phyloP scores from a whole-genome alignment of 2,797 vertebrate genomes.

The Sebastes jordani region DNA sequence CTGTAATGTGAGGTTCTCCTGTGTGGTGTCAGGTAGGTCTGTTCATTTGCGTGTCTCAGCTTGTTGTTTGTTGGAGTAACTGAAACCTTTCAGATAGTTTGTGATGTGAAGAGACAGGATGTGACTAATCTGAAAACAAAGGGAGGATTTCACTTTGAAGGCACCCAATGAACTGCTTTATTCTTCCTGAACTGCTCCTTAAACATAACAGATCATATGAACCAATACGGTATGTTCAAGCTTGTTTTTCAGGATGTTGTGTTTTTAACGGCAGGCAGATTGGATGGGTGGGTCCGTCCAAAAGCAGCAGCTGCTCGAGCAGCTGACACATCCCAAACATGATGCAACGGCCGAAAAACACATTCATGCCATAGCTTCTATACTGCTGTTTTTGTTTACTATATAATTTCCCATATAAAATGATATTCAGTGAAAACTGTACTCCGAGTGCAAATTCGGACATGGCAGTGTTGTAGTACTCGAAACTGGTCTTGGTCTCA shows the following conservation, averaged over 20 bases:
- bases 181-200: neutral
- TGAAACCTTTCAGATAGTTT: constrained; percentile 1
- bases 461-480: neutral
- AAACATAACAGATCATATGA: neutral
- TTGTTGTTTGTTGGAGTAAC: constrained; percentile 10
- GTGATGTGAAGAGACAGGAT: constrained; percentile 15
- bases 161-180: neutral
- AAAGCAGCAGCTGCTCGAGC: constrained; percentile 19
- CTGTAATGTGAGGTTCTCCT: constrained; percentile 94
- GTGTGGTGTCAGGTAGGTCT: constrained; percentile 92
- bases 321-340: constrained; percentile 26
- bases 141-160: neutral
- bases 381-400: neutral
- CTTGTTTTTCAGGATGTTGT: neutral
- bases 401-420: neutral
- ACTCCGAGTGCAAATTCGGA: neutral
- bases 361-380: neutral
- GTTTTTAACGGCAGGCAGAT: constrained; percentile 1
- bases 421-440: neutral
- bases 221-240: neutral
- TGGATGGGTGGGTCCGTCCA: neutral
- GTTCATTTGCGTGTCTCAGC: neutral
- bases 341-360: constrained; percentile 48
- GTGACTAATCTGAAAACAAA: constrained; percentile 42
- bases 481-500: neutral